Percentiles rank a stretch among this genome's conserved stretches.
Evolutionary conservation across 2,113 vertebrate species (phyloP).

Genomic region (Pica pica): DNA sequence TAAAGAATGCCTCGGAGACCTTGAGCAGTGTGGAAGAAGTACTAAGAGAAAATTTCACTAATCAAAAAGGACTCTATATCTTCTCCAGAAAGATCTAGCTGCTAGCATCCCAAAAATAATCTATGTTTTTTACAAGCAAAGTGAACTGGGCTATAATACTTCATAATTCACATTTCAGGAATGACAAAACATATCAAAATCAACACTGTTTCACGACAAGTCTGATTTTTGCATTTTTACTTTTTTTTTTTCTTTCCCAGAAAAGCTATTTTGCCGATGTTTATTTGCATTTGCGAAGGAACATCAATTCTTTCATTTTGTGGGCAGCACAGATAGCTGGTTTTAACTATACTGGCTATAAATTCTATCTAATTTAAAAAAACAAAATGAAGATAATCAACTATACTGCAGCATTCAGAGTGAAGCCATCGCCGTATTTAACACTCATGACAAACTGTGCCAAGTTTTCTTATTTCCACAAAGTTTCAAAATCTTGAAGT

Average conservation of each 20-base stretch:
- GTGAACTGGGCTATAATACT: background rate
- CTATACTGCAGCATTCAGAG: background rate
- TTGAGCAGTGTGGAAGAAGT: background rate
- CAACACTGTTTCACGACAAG: background rate
- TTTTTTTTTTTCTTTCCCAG: background rate
- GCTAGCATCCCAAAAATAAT: background rate
- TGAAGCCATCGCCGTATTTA: background rate
- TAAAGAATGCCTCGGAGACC: background rate
- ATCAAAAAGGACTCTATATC: background rate
- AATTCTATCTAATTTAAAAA: background rate
- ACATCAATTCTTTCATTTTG: conserved; percentile 6
- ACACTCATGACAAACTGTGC: background rate
- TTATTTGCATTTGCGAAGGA: conserved; percentile 22
- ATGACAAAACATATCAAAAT: background rate
- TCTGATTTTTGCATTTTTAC: background rate
- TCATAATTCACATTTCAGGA: conserved; percentile 1
- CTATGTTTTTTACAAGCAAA: background rate
- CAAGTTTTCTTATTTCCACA: background rate
- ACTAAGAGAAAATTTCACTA: background rate
- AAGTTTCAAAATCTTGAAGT: conserved; percentile 21
- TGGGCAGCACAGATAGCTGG: conserved; percentile 6
- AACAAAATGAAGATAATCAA: background rate
- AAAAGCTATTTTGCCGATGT: background rate
- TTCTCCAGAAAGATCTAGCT: background rate
- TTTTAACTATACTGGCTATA: background rate